These are phyloP conservation scores for Himalopsyche anomala DNA, from an alignment of 2,888 invertebrate genomes.

Conservation along the genomic window DNA sequence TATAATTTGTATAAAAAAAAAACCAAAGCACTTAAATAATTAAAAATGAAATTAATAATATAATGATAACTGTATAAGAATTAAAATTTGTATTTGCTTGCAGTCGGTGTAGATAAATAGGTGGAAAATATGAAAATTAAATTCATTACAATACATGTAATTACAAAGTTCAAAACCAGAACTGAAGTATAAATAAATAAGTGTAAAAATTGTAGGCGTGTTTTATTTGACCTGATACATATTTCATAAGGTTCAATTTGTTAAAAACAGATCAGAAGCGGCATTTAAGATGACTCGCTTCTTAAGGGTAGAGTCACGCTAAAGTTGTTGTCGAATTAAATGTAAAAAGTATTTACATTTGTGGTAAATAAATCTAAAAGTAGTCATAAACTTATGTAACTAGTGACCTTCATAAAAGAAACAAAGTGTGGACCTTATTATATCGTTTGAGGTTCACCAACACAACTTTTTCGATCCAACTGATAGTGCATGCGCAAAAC, in stretches of 20 bases:
- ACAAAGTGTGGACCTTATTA: too few relatives aligned
- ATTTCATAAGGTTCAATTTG: background rate
- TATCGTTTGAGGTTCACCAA: too few relatives aligned
- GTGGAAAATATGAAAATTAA: constrained; percentile 40
- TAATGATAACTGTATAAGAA: constrained; percentile 42
- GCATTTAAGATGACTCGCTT: too few relatives aligned
- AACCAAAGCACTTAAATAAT: constrained; percentile 53
- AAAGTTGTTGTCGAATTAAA: too few relatives aligned
- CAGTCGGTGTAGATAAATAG: constrained; percentile 56
- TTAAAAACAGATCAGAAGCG: too few relatives aligned
- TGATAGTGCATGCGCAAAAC: too few relatives aligned
- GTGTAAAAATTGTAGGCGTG: constrained; percentile 45
- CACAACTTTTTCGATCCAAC: too few relatives aligned
- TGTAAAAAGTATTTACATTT: too few relatives aligned
- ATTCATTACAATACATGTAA: constrained; percentile 52
- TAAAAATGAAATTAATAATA: constrained; percentile 28
- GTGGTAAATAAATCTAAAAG: too few relatives aligned
- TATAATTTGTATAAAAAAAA: constrained; percentile 42
- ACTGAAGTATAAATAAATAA: constrained; percentile 65
- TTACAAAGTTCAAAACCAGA: constrained; percentile 62
- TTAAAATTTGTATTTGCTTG: constrained; percentile 60
- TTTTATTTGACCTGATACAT: background rate
- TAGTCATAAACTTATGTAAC: too few relatives aligned
- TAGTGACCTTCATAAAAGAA: too few relatives aligned
- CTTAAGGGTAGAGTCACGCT: too few relatives aligned